phyloP scores from a whole-genome alignment of 2,113 vertebrate genomes.

The Cervus canadensis region DNA sequence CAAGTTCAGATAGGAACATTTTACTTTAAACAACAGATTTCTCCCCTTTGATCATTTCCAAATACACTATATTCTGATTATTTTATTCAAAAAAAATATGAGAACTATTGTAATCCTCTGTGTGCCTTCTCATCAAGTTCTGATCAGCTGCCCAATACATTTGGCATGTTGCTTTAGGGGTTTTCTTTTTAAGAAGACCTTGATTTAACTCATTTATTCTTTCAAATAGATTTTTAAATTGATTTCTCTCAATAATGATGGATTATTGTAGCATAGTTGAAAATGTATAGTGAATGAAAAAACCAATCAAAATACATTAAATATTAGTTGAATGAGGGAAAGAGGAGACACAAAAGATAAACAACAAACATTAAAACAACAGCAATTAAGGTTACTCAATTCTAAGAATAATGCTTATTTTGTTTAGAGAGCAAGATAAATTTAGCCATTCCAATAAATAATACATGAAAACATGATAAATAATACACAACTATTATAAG shows the following conservation, averaged over 20 bases:
- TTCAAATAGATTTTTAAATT: not conserved
- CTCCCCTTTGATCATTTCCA: not conserved
- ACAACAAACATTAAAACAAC: not conserved
- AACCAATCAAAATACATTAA: slow-evolving; percentile 55
- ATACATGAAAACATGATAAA: not conserved
- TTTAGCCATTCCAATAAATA: not conserved
- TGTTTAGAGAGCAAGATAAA: not conserved
- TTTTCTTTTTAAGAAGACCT: not conserved
- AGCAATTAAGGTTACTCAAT: not conserved
- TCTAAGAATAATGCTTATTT: not conserved
- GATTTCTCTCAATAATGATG: slow-evolving; percentile 19
- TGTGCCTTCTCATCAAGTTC: not conserved
- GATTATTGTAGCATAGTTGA: slow-evolving; percentile 68
- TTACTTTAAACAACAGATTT: not conserved
- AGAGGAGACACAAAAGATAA: not conserved
- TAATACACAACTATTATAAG: not conserved
- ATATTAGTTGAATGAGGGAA: slow-evolving; percentile 61
- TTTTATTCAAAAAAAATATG: slow-evolving; percentile 53
- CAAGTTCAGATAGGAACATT: not conserved
- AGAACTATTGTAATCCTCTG: not conserved
- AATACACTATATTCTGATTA: slow-evolving; percentile 16
- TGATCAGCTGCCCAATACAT: slow-evolving; percentile 24
- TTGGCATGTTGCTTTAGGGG: not conserved
- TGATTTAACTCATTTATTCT: not conserved
- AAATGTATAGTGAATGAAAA: slow-evolving; percentile 64